Evolutionary conservation across 2,113 vertebrate species (phyloP).

Genomic region (Epinephelus fuscoguttatus): DNA sequence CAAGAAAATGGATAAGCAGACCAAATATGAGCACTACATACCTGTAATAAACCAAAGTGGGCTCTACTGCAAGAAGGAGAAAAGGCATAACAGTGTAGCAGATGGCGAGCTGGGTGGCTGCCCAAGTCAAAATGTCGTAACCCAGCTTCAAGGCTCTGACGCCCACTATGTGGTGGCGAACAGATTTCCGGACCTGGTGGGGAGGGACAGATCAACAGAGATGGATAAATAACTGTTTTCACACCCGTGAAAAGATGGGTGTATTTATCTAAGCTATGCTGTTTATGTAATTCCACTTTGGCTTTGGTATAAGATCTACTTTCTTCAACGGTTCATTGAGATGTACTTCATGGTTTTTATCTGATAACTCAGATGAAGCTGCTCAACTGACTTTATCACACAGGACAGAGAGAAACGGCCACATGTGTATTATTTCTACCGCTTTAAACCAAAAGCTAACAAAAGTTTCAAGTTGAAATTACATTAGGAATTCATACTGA

Average conservation of each 20-base stretch:
- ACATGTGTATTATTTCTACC: too few species aligned
- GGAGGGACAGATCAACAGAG: neutral
- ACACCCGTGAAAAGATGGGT: neutral
- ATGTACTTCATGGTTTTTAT: neutral
- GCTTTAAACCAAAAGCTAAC: too few species aligned
- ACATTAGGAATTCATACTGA: too few species aligned
- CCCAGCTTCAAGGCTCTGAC: constrained; percentile 70
- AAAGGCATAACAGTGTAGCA: constrained; percentile 87
- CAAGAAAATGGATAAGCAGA: neutral
- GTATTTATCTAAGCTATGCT: neutral
- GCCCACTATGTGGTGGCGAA: constrained; percentile 79
- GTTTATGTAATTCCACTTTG: too few species aligned
- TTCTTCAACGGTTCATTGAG: neutral
- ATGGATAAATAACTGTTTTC: neutral
- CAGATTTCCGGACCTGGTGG: constrained; percentile 78
- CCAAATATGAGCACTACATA: constrained; percentile 23
- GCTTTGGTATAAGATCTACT: neutral
- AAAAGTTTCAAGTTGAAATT: too few species aligned
- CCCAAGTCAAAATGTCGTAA: constrained; percentile 85
- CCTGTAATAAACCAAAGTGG: constrained; percentile 84
- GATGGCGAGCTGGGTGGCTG: constrained; percentile 80
- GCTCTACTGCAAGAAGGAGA: constrained; percentile 81
- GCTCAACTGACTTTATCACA: neutral
- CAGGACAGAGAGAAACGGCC: neutral
- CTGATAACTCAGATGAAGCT: neutral